phyloP scores from a whole-genome alignment of 2,797 vertebrate genomes.

The Rhabdophis nuchalis region DNA sequence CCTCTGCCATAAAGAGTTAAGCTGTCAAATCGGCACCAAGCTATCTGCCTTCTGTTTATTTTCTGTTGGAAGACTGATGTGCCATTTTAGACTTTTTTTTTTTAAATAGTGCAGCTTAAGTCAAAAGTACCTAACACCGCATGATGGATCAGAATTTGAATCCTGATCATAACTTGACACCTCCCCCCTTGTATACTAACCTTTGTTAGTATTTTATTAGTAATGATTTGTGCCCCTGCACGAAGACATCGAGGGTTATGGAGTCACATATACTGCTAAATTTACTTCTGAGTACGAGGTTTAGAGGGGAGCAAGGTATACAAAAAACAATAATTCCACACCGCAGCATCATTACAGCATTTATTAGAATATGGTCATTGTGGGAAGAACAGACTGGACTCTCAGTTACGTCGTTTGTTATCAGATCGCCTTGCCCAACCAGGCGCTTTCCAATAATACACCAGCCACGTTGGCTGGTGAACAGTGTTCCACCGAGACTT shows the following conservation, averaged over 20 bases:
- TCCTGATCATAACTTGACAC: background rate
- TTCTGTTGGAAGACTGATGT: background rate
- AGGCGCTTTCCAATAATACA: background rate
- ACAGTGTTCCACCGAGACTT: background rate
- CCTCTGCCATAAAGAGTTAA: background rate
- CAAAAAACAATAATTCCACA: background rate
- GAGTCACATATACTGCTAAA: background rate
- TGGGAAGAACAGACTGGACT: background rate
- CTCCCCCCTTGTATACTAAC: background rate
- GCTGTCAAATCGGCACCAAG: background rate
- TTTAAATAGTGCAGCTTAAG: background rate
- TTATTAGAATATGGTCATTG: background rate
- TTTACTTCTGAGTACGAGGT: background rate
- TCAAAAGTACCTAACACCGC: background rate
- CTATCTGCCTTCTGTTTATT: background rate
- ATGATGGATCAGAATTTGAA: background rate
- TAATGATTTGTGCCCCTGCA: background rate
- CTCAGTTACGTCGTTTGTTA: background rate
- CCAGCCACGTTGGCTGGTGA: background rate
- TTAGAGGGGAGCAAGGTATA: background rate
- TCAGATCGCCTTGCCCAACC: background rate
- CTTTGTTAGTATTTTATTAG: background rate
- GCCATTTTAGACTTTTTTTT: background rate
- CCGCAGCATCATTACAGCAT: background rate
- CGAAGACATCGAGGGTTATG: background rate